Percentiles rank a stretch among this genome's conserved stretches.
Evolutionary conservation across 23 tunicate species (phyloP).

Genomic region (Botrylloides violaceus): DNA sequence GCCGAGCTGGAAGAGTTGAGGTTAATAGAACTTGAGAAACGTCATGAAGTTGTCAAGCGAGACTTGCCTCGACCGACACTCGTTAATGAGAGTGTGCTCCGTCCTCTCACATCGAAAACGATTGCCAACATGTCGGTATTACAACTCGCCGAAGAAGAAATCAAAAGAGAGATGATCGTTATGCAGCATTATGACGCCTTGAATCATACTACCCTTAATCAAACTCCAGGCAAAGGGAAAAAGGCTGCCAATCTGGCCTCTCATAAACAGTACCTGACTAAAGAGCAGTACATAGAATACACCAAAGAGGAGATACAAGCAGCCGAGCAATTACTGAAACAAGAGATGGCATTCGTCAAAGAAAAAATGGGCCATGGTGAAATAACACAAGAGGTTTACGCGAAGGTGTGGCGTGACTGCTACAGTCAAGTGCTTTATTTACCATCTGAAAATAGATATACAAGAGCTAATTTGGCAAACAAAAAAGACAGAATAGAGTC

Average conservation of each 20-base stretch:
- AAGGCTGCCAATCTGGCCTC: constrained; percentile 52
- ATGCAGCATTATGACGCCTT: constrained; percentile 95
- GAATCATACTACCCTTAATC: constrained; percentile 71
- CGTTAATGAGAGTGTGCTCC: constrained; percentile 69
- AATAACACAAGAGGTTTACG: constrained; percentile 55
- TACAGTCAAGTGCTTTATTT: constrained; percentile 88
- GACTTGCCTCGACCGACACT: constrained; percentile 84
- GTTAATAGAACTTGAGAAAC: constrained; percentile 38
- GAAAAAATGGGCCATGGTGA: constrained; percentile 92
- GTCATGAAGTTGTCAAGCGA: constrained; percentile 62
- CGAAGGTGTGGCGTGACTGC: constrained; percentile 94
- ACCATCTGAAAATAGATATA: constrained; percentile 92
- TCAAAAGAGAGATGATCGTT: constrained; percentile 90
- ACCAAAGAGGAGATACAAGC: constrained; percentile 52
- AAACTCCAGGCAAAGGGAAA: constrained; percentile 83
- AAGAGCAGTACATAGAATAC: constrained; percentile 36
- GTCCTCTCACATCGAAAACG: constrained; percentile 31
- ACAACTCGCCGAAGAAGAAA: constrained; percentile 90
- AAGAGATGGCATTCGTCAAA: constrained; percentile 75
- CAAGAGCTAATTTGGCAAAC: constrained; percentile 78
- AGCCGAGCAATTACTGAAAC: constrained; percentile 35
- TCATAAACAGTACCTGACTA: constrained; percentile 65
- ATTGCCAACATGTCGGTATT: constrained; percentile 42
- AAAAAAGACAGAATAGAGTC: constrained; percentile 95
- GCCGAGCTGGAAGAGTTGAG: constrained; percentile 29